A percentile compares a stretch with the other conserved stretches of the same genome.
Evolutionary conservation across 1,140 invertebrate genomes (phyloP).

Genomic region (Drosophila bocqueti): DNA sequence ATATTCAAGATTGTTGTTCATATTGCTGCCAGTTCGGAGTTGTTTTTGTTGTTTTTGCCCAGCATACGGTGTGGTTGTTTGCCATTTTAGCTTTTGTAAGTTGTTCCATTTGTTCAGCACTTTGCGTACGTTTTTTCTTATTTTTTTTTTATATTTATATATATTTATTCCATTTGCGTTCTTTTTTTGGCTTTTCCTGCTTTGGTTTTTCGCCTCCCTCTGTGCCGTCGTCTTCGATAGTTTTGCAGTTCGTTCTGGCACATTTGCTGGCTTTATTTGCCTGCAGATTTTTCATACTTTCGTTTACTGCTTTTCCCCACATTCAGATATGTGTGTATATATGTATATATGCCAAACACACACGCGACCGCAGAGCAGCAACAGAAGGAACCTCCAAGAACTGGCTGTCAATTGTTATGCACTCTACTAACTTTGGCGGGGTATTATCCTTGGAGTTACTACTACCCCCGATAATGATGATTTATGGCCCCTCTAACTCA

Average conservation of each 20-base stretch:
- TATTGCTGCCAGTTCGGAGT: constrained; percentile 63
- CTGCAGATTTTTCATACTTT: constrained; percentile 52
- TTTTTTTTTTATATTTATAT: constrained; percentile 14
- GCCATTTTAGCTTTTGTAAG: constrained; percentile 80
- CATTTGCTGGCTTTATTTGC: constrained; percentile 73
- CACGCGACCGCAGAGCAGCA: constrained; percentile 37
- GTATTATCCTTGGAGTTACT: constrained; percentile 51
- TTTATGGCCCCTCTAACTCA: constrained; percentile 34
- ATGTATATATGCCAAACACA: constrained; percentile 25
- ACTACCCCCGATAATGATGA: constrained; percentile 42
- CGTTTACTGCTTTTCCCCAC: constrained; percentile 18
- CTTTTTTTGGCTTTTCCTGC: constrained; percentile 42
- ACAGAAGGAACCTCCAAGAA: constrained; percentile 28
- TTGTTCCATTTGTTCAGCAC: constrained; percentile 78
- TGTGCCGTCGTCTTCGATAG: constrained; percentile 17
- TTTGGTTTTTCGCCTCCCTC: constrained; percentile 17
- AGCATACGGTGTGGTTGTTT: constrained; percentile 54
- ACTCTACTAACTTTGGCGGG: constrained; percentile 49
- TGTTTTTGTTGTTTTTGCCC: constrained; percentile 29
- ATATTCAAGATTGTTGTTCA: constrained; percentile 83
- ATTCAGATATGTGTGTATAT: constrained; percentile 13
- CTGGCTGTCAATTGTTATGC: constrained; percentile 57
- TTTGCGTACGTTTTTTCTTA: constrained; percentile 63
- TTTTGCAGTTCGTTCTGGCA: constrained; percentile 63
- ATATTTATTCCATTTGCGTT: constrained; percentile 41